These are phyloP conservation scores for Amblyjoppa fuscipennis DNA, from an alignment of 2,888 invertebrate genomes.

Conservation along the genomic window DNA sequence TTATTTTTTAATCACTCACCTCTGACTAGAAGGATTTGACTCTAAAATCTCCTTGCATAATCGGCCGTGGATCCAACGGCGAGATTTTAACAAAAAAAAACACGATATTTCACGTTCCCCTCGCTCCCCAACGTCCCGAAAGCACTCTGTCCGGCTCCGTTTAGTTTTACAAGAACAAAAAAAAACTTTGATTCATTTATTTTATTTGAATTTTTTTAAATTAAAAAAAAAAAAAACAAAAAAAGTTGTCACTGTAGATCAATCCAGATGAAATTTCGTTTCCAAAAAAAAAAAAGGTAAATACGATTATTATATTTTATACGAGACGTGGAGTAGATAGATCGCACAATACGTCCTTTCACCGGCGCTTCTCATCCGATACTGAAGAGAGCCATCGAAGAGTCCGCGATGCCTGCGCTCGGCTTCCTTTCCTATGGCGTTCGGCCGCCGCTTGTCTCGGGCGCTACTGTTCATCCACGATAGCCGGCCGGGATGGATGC, in stretches of 20 bases:
- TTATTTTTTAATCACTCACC: constrained; percentile 27
- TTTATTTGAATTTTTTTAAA: background rate
- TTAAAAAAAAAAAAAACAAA: background rate
- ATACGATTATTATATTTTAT: background rate
- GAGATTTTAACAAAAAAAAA: background rate
- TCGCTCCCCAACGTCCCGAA: background rate
- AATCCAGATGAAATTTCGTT: background rate
- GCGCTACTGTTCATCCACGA: constrained; percentile 12
- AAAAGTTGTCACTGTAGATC: background rate
- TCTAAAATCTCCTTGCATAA: constrained; percentile 42
- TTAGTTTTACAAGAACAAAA: background rate
- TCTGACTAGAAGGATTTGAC: constrained; percentile 32
- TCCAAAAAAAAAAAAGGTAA: background rate
- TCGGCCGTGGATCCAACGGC: constrained; percentile 1
- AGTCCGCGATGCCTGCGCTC: constrained; percentile 13
- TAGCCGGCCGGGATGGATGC: constrained; percentile 6
- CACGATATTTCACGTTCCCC: background rate
- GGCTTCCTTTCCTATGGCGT: constrained; percentile 2
- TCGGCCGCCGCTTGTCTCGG: constrained; percentile 3
- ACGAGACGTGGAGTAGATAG: background rate
- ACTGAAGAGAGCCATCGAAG: constrained; percentile 54
- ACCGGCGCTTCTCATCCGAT: constrained; percentile 65
- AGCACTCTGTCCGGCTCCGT: background rate
- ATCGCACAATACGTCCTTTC: constrained; percentile 49
- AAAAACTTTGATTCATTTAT: background rate